Evolutionary conservation across 1,140 invertebrate genomes (phyloP).

Genomic region (Nasonia longicornis): DNA sequence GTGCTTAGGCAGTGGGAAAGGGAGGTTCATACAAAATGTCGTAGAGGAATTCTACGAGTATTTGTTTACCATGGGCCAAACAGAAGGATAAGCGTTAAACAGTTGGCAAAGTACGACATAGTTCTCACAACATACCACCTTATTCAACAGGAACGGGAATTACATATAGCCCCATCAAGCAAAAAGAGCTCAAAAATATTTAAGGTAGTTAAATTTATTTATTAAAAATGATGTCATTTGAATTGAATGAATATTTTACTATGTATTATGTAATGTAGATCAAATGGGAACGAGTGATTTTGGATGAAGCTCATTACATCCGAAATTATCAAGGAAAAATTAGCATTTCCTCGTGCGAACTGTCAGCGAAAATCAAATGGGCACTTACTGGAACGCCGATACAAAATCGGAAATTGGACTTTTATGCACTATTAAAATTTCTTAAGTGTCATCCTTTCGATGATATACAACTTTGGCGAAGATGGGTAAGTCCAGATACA

Average conservation of each 20-base stretch:
- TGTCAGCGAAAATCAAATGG: constrained; percentile 80
- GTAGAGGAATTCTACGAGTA: constrained; percentile 74
- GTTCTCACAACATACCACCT: constrained; percentile 83
- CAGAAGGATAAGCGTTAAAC: constrained; percentile 74
- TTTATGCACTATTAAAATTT: constrained; percentile 90
- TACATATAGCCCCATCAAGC: constrained; percentile 69
- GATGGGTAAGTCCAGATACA: constrained; percentile 80
- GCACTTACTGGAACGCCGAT: constrained; percentile 94
- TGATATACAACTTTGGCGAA: constrained; percentile 77
- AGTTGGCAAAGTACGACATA: constrained; percentile 75
- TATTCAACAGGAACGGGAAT: constrained; percentile 1
- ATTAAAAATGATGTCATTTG: neutral
- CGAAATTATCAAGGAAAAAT: constrained; percentile 87
- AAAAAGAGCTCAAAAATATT: constrained; percentile 54
- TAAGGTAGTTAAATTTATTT: constrained; percentile 47
- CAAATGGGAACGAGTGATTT: constrained; percentile 85
- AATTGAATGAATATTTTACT: neutral
- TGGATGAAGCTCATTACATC: constrained; percentile 94
- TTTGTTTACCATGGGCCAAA: constrained; percentile 85
- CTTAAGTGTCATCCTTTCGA: constrained; percentile 86
- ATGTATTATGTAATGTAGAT: constrained; percentile 59
- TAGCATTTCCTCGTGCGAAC: constrained; percentile 76
- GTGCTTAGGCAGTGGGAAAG: constrained; percentile 87
- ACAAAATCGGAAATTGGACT: constrained; percentile 91
- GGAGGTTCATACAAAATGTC: constrained; percentile 81